Base-by-base conservation (phyloP, 2,888 invertebrate genomes). In the Koerneria pararmatus region DNA sequence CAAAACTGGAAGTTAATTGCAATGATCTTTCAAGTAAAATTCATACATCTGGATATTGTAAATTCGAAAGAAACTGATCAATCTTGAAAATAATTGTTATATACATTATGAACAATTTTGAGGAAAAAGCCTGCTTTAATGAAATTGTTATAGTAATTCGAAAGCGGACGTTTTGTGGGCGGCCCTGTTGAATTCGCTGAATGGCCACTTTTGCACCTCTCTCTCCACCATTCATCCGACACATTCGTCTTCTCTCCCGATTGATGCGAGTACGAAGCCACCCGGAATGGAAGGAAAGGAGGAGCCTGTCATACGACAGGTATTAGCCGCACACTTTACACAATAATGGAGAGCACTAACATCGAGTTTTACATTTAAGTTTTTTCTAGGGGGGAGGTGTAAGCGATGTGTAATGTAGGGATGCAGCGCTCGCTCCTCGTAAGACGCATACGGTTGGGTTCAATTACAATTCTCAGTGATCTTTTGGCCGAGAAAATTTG, bases 191-290 rank as follows among this genome's bases (percentile, higher is more conserved):
- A 91, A 92, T 81, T 90, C 93, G 0, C 87, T 98, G 48, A 93
- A 95, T 24, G 98, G 98, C 1, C 88, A 97, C 5, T 89, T 98
- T 69, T 98, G 98, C 86, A 92, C 95, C 15, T 97, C 97, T 1
- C 86, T 98, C 15, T 95, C 95, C 85, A 95, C 94, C 83, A 91
- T 97, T 74, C 91, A 92, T 82, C 88, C 88, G 63, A 89, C 90
- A 2, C 93, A 92, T 78, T 92, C 91, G 65, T 88, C 93, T 49
- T 88, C 88, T 27, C 95, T 97, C 3, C 88, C 90, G 82, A 90
- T 90, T n/a, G n/a, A n/a, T n/a, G n/a, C n/a, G 85, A 88, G 90
- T 77, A 94, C 93, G 0, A 87, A 86, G 68, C 59, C 59, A 6
- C 35, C 19, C 22, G 29, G n/a, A 4, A 27, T 5, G n/a, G 8